Percentiles rank a stretch among this genome's conserved stretches.
These are phyloP conservation scores for Temnopleurus reevesii DNA, from an alignment of 53 echinoderm and acorn worm genomes.

Conservation along the genomic window DNA sequence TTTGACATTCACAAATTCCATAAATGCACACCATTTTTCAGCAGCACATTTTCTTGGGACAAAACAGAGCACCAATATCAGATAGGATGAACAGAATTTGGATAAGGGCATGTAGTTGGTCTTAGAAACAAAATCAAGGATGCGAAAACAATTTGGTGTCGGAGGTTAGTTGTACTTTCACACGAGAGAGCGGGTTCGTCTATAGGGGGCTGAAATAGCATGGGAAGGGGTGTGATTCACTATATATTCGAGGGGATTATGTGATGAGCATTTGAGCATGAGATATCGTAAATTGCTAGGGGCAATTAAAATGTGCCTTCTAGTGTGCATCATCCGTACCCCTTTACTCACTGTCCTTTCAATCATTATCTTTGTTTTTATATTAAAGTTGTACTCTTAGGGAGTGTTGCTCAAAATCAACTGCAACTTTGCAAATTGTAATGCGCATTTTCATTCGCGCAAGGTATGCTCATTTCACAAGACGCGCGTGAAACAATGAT, in stretches of 20 bases:
- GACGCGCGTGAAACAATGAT: too few relatives aligned
- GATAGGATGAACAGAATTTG: neutral
- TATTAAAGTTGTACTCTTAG: too few relatives aligned
- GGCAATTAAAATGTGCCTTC: slow-evolving; percentile 27
- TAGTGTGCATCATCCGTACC: neutral
- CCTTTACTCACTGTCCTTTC: neutral
- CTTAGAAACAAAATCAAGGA: slow-evolving; percentile 20
- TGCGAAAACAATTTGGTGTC: slow-evolving; percentile 20
- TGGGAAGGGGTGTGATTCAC: slow-evolving; percentile 31
- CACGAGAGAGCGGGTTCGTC: neutral
- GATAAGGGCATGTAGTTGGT: neutral
- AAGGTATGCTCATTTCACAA: too few relatives aligned
- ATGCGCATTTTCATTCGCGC: too few relatives aligned
- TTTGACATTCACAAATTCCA: too few relatives aligned
- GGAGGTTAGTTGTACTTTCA: slow-evolving; percentile 41
- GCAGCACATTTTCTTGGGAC: too few relatives aligned
- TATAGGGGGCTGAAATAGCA: slow-evolving; percentile 26
- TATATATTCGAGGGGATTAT: slow-evolving; percentile 24
- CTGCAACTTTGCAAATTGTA: too few relatives aligned
- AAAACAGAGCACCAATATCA: neutral
- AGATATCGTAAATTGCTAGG: slow-evolving; percentile 34
- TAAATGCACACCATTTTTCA: too few relatives aligned
- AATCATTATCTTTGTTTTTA: neutral
- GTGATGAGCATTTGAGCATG: slow-evolving; percentile 47
- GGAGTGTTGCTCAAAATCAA: too few relatives aligned